Conservation (phyloP, 2,113 vertebrate species). For the human region GRCh38 chr1:219433501-219434000, state of each 20-base stretch:
- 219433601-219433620: not conserved
- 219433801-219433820: not conserved
- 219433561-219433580: not conserved
- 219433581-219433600: no score
- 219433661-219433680: fast-evolving
- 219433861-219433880: not conserved
- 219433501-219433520: not conserved
- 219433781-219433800: not conserved
- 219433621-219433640: not conserved
- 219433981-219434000: not conserved
- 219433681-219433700: not conserved
- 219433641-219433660: not conserved
- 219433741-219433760: not conserved
- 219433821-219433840: not conserved
- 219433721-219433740: not conserved
- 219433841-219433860: not conserved
- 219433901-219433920: not conserved
- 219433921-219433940: not conserved
- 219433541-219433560: not conserved
- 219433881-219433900: not conserved
- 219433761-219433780: not conserved
- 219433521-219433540: not conserved
- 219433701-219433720: not conserved
- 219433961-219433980: not conserved
- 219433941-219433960: not conserved